These are phyloP conservation scores for Rhincodon typus DNA, from an alignment of 2,797 vertebrate species.

Conservation along the genomic window DNA sequence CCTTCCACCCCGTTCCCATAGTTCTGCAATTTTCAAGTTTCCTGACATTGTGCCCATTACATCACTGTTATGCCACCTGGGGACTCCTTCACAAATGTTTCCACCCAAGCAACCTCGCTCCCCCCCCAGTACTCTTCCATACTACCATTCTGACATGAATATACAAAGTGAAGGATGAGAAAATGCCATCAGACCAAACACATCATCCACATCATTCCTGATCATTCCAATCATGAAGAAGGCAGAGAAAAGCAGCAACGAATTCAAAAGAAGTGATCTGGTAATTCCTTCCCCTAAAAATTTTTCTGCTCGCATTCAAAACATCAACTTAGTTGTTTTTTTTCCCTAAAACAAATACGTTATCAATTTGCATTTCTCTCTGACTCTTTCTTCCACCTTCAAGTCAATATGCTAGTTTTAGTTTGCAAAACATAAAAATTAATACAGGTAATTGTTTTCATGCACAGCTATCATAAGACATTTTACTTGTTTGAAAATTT, in stretches of 20 bases:
- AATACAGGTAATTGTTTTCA: not conserved
- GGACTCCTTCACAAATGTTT: not conserved
- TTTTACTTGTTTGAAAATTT: not conserved
- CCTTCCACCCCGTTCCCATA: too few species aligned
- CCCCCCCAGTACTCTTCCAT: not conserved
- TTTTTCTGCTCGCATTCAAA: not conserved
- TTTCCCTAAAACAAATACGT: not conserved
- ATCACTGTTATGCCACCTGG: not conserved
- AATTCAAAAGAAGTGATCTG: not conserved
- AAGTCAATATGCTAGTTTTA: not conserved
- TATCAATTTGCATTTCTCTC: not conserved
- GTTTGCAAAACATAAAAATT: not conserved
- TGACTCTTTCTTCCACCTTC: not conserved
- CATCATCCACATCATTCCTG: not conserved
- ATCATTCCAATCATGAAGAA: not conserved
- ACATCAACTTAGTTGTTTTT: not conserved
- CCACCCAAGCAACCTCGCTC: too few species aligned
- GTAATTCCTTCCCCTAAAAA: not conserved
- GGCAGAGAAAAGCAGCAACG: not conserved
- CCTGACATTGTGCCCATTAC: not conserved
- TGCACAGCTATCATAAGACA: not conserved
- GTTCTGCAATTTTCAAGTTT: not conserved
- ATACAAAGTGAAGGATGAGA: not conserved
- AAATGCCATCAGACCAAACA: not conserved
- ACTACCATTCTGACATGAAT: not conserved